These are phyloP conservation scores for Anoplophora glabripennis DNA, from an alignment of 1,140 invertebrate species.

Conservation along the genomic window DNA sequence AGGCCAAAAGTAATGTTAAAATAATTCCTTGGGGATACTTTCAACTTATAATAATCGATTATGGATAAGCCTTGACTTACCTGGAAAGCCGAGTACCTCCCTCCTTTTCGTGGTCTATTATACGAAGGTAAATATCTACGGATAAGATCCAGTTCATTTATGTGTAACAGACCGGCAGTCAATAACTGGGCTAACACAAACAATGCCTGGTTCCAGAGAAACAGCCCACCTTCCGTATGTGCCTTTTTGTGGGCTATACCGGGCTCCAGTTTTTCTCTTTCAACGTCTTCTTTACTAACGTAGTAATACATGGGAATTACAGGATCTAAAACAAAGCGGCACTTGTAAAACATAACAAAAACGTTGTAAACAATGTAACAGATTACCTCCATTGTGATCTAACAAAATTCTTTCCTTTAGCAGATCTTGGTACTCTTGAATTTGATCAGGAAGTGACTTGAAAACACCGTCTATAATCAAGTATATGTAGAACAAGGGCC, in stretches of 20 bases:
- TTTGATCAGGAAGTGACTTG: conserved; percentile 83
- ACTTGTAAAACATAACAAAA: neutral
- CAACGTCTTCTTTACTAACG: conserved; percentile 77
- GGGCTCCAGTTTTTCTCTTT: conserved; percentile 70
- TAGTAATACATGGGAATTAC: conserved; percentile 86
- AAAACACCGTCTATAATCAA: conserved; percentile 96
- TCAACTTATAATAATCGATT: no score
- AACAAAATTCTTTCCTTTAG: conserved; percentile 68
- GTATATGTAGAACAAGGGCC: conserved; percentile 94
- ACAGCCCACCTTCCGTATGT: conserved; percentile 61
- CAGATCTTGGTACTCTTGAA: conserved; percentile 86
- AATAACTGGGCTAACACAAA: conserved; percentile 92
- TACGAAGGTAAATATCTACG: conserved; percentile 93
- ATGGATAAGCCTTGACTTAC: conserved; percentile 54
- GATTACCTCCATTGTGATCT: conserved; percentile 76
- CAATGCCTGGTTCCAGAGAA: conserved; percentile 90
- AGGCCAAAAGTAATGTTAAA: no score
- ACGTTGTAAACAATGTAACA: conserved; percentile 47
- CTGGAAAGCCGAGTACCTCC: conserved; percentile 95
- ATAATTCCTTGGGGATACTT: no score
- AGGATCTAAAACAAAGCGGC: conserved; percentile 59
- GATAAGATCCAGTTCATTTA: conserved; percentile 95
- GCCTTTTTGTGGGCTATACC: conserved; percentile 65
- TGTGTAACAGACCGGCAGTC: conserved; percentile 82
- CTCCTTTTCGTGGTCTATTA: conserved; percentile 85